Base-by-base conservation (phyloP, 2,797 vertebrate species). In the Miichthys miiuy region DNA sequence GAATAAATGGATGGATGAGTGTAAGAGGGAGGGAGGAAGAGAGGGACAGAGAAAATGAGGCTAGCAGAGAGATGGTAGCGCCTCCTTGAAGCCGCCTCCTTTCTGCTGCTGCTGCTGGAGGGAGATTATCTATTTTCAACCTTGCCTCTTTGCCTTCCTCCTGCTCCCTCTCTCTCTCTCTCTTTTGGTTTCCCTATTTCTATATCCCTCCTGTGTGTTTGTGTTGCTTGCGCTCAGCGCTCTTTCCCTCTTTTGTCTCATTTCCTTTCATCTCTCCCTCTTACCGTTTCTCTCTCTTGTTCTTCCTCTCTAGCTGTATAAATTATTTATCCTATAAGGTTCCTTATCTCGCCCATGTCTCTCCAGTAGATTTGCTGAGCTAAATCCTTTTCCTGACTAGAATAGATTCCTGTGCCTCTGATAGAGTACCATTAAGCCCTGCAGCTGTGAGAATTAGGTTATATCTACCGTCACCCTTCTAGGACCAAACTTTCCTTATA, bases 241-340 rank as follows among this genome's bases (percentile, higher is more conserved):
- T 75, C 63, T 67, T 82, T 72, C 57, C 58, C 44, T 63, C 68
- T 69, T 78, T 78, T 81, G 58, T 79, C 66, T 82, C 17, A 52
- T 41, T 50, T 72, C n/a, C 71, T 77, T 88, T 84, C 60, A 80
- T 91, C 81, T 81, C n/a, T 48, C 55, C 57, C 63, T 62, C 69
- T 77, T 51, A 52, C 76, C 14, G 27, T 68, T 70, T 55, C 68
- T 65, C 54, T 68, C 55, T 72, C 79, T 78, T 72, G 52, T 80
- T 85, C 77, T 80, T 30, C 64, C 57, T 38, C 68, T 78, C 66
- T 30, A 2, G 72, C 78, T 65, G 17, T 78, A 89, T 94, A 85
- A 93, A 94, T 94, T 83, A 94, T 94, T 92, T 82, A 93, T 93
- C 63, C 72, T 55, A 18, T 46, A 63, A 71, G 70, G 68, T 83